Evolutionary conservation across 1,140 invertebrate species (phyloP).

Genomic region (Tetragonula clypearis): DNA sequence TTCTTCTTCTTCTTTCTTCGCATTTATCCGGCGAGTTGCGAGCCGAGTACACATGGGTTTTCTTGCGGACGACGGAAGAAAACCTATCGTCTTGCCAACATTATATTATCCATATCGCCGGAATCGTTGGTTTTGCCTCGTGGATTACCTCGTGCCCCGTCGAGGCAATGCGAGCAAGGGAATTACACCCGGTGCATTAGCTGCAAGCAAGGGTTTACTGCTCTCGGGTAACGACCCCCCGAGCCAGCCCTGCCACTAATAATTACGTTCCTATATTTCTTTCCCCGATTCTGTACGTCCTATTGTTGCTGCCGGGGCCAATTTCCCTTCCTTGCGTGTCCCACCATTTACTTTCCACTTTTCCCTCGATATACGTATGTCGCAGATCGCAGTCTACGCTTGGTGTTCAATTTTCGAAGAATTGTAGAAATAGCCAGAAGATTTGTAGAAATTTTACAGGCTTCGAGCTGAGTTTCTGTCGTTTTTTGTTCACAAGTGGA

Average conservation of each 20-base stretch:
- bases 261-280: constrained; percentile 50
- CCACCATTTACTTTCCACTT: too few relatives aligned
- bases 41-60: background rate
- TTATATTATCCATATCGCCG: constrained; percentile 54
- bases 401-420: too few relatives aligned
- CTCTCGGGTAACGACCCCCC: constrained; percentile 41
- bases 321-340: background rate
- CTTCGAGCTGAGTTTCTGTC: too few relatives aligned
- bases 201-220: constrained; percentile 45
- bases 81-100: constrained; percentile 2
- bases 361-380: too few relatives aligned
- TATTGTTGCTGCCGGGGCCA: constrained; percentile 26
- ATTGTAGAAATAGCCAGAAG: too few relatives aligned
- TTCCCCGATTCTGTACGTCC: constrained; percentile 41
- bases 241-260: constrained; percentile 29
- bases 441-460: too few relatives aligned
- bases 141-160: constrained; percentile 17
- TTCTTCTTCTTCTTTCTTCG: too few relatives aligned
- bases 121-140: constrained; percentile 30
- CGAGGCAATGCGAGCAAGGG: constrained; percentile 15
- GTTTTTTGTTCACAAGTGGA: too few relatives aligned
- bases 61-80: background rate
- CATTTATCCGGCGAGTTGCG: background rate
- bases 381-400: too few relatives aligned
- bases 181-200: constrained; percentile 37